Evolutionary conservation across 2,113 vertebrate species (phyloP).

Genomic region (Melanostigma gelatinosum): DNA sequence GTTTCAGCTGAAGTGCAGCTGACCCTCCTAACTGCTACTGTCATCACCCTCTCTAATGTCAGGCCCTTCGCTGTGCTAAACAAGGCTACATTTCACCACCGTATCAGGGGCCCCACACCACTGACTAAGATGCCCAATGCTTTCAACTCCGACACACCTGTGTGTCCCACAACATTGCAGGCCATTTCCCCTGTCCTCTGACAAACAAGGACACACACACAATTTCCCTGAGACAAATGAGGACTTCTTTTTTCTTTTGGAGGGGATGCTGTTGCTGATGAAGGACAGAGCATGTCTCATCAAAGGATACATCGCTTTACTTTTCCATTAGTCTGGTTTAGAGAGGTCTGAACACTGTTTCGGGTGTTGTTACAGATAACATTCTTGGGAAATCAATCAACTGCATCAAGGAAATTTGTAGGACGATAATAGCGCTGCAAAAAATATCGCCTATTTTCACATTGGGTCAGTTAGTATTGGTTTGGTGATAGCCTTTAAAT

Average conservation of each 20-base stretch:
- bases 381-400: constrained; percentile 1
- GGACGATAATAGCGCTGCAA: not conserved
- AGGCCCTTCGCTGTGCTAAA: constrained; percentile 72
- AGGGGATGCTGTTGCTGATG: constrained; percentile 23
- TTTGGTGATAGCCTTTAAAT: not conserved
- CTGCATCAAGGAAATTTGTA: not conserved
- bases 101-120: constrained; percentile 39
- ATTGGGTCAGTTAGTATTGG: not conserved
- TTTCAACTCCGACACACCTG: constrained; percentile 78
- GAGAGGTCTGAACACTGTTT: constrained; percentile 10
- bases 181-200: constrained; percentile 68
- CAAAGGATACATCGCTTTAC: constrained; percentile 23
- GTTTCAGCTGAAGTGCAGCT: constrained; percentile 65
- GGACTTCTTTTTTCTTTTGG: constrained; percentile 8
- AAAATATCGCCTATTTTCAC: not conserved
- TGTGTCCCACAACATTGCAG: constrained; percentile 77
- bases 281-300: constrained; percentile 41
- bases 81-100: constrained; percentile 78
- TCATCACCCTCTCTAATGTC: constrained; percentile 87
- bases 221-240: constrained; percentile 56
- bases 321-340: constrained; percentile 22
- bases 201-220: constrained; percentile 56
- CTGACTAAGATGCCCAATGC: constrained; percentile 10
- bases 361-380: constrained; percentile 21
- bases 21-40: constrained; percentile 76